Conservation (phyloP, 35 echinoderm and acorn worm genomes). For the Lytechinus pictus region DNA sequence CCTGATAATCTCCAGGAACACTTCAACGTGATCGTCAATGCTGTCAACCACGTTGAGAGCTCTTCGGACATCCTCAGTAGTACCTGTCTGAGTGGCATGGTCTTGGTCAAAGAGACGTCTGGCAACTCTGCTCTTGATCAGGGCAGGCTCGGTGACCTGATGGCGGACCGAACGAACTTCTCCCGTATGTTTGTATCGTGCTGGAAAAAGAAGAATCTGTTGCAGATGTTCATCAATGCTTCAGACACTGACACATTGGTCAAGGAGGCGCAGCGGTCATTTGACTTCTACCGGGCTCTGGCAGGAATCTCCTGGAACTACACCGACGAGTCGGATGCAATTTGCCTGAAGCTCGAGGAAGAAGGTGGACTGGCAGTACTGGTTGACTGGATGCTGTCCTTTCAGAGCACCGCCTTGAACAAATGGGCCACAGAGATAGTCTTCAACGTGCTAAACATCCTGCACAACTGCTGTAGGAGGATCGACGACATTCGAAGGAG, state of each 20-base stretch:
- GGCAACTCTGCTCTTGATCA: neutral
- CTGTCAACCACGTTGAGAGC: neutral
- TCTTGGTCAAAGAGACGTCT: neutral
- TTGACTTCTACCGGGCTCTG: neutral
- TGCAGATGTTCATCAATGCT: neutral
- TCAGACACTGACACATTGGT: neutral
- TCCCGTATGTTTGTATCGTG: neutral
- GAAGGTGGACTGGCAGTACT: constrained; percentile 43
- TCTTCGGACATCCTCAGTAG: neutral
- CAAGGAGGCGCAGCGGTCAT: neutral
- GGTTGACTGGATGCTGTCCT: constrained; percentile 62
- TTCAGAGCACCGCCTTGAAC: constrained; percentile 56
- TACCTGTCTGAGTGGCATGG: neutral
- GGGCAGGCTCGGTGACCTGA: neutral
- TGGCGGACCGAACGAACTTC: neutral
- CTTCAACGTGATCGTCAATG: neutral
- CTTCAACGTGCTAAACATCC: constrained; percentile 66
- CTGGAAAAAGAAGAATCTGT: neutral
- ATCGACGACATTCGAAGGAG: constrained; percentile 31
- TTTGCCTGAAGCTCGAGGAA: constrained; percentile 52
- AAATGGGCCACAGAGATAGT: constrained; percentile 62
- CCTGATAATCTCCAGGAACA: neutral
- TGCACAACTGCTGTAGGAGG: constrained; percentile 72
- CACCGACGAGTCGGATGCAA: constrained; percentile 63
- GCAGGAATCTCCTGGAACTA: constrained; percentile 70